Evolutionary conservation across 2,888 invertebrate species (phyloP).

Genomic region (Metellina segmentata): DNA sequence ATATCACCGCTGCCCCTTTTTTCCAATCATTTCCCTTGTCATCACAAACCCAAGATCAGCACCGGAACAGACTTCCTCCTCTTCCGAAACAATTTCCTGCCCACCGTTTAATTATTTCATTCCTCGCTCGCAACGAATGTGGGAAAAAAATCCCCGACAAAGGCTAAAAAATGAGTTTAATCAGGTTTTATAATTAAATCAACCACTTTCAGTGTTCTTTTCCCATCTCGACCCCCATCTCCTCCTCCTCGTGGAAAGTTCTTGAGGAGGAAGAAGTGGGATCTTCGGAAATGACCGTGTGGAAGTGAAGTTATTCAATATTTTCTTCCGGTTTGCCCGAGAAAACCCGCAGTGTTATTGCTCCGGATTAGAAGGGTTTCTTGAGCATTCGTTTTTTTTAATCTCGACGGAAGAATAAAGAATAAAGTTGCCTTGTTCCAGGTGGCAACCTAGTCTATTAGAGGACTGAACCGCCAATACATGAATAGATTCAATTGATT

Average conservation of each 20-base stretch:
- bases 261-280: constrained; percentile 1
- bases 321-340: constrained; percentile 2
- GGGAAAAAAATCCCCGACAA: constrained; percentile 31
- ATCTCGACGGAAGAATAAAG: too few relatives aligned
- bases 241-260: background rate
- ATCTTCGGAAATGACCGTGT: constrained; percentile 4
- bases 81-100: constrained; percentile 20
- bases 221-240: constrained; percentile 6
- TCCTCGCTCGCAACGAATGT: background rate
- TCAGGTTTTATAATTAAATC: constrained; percentile 68
- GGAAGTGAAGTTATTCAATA: constrained; percentile 20
- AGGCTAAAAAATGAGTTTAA: constrained; percentile 50
- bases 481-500: too few relatives aligned
- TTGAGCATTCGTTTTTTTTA: background rate
- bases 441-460: too few relatives aligned
- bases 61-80: background rate
- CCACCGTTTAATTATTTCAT: constrained; percentile 48
- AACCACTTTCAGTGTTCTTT: constrained; percentile 12
- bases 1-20: background rate
- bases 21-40: background rate
- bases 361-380: constrained; percentile 27
- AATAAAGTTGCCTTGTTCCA: too few relatives aligned
- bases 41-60: background rate
- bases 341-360: constrained; percentile 4
- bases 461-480: too few relatives aligned